A percentile compares a stretch with the other conserved stretches of the same genome.
Evolutionary conservation across 2,797 vertebrate species (phyloP).

Genomic region (Pangasius krempfi): DNA sequence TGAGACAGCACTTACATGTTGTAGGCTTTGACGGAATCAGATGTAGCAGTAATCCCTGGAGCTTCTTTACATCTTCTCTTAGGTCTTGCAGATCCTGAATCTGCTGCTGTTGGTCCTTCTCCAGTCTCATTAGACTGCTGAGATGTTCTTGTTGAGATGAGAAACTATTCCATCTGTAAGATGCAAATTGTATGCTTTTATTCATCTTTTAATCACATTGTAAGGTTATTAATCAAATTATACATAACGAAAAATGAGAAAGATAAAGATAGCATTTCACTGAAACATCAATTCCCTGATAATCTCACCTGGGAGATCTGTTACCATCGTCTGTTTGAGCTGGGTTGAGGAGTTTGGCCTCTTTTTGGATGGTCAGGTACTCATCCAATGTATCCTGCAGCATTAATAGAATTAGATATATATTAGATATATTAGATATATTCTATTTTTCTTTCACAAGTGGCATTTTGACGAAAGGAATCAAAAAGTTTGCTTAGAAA

Average conservation of each 20-base stretch:
- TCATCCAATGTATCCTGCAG: slow-evolving; percentile 68
- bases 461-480: neutral
- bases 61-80: slow-evolving; percentile 56
- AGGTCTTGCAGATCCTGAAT: slow-evolving; percentile 55
- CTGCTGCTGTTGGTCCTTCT: slow-evolving; percentile 56
- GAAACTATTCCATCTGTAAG: slow-evolving; percentile 28
- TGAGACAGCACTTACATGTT: slow-evolving; percentile 28
- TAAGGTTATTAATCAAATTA: neutral
- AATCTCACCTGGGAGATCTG: slow-evolving; percentile 42
- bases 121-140: slow-evolving; percentile 40
- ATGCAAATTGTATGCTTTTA: neutral
- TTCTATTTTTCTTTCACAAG: neutral
- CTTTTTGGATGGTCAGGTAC: slow-evolving; percentile 65
- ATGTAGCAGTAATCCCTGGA: slow-evolving; percentile 55
- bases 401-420: neutral
- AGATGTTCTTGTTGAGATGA: slow-evolving; percentile 35
- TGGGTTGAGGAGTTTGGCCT: slow-evolving; percentile 32
- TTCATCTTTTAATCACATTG: neutral
- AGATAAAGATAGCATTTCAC: neutral
- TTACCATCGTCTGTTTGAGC: slow-evolving; percentile 13
- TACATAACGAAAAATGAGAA: neutral
- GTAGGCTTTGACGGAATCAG: slow-evolving; percentile 45
- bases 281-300: neutral
- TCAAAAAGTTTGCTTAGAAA: neutral
- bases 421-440: neutral